A percentile compares a stretch with the other conserved stretches of the same genome.
phyloP scores from a whole-genome alignment of 92 coral and sea anemone species.

The Porites lobata region DNA sequence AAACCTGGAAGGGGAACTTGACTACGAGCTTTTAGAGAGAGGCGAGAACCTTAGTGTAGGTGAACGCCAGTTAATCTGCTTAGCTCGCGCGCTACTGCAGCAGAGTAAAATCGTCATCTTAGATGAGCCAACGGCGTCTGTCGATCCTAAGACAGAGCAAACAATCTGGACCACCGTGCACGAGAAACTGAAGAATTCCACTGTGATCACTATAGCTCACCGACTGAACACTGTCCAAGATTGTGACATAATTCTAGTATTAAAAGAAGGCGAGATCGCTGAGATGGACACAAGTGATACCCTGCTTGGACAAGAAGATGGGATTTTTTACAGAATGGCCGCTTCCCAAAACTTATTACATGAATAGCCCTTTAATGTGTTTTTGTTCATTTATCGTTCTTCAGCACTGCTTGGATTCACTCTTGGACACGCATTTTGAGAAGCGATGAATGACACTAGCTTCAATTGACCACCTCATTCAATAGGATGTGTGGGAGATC shows the following conservation, averaged over 20 bases:
- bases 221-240: conserved; percentile 41
- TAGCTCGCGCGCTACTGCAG: conserved; percentile 38
- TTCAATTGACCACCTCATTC: too few relatives aligned
- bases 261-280: conserved; percentile 28
- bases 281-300: conserved; percentile 1
- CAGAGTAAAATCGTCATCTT: conserved; percentile 11
- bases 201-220: conserved; percentile 40
- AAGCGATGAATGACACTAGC: too few relatives aligned
- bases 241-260: conserved; percentile 21
- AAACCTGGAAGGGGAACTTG: conserved; percentile 27
- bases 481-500: too few relatives aligned
- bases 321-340: too few relatives aligned
- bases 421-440: too few relatives aligned
- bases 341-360: too few relatives aligned
- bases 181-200: conserved; percentile 44
- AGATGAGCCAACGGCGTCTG: too few relatives aligned
- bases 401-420: too few relatives aligned
- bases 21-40: conserved; percentile 22
- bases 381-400: too few relatives aligned
- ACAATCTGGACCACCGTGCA: conserved; percentile 39
- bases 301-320: neutral
- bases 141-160: conserved; percentile 39
- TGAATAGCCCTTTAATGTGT: too few relatives aligned
- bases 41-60: neutral
- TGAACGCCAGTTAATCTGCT: neutral